A percentile compares a stretch with the other conserved stretches of the same genome.
These are phyloP conservation scores for Poecilus cupreus DNA, from an alignment of 2,888 invertebrate species.

Conservation along the genomic window DNA sequence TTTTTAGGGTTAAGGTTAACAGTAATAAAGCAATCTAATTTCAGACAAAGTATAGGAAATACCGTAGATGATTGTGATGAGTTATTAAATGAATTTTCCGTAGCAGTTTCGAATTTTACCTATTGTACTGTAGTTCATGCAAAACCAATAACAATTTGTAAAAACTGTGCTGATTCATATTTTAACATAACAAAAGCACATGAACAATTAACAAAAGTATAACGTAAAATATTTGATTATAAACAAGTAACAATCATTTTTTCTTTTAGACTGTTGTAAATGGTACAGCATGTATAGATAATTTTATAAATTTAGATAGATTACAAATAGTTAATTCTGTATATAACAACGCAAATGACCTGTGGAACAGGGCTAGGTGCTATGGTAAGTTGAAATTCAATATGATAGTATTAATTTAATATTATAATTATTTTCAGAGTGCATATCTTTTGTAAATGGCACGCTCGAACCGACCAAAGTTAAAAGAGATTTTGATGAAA, in stretches of 20 bases:
- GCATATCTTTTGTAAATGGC: conserved; percentile 74
- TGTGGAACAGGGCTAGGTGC: conserved; percentile 80
- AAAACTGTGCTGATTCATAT: conserved; percentile 76
- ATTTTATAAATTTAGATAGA: conserved; percentile 78
- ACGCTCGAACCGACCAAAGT: conserved; percentile 72
- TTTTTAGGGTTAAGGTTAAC: neutral
- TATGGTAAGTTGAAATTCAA: conserved; percentile 73
- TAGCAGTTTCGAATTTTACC: conserved; percentile 76
- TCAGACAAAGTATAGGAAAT: conserved; percentile 6
- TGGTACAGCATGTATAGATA: conserved; percentile 76
- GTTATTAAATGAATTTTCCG: conserved; percentile 72
- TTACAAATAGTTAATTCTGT: conserved; percentile 77
- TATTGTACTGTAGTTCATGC: conserved; percentile 78
- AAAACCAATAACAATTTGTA: conserved; percentile 78
- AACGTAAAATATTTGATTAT: conserved; percentile 53
- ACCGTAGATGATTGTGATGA: conserved; percentile 8
- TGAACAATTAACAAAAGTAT: conserved; percentile 73
- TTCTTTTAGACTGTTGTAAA: conserved; percentile 69
- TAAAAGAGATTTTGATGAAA: conserved; percentile 73
- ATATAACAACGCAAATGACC: conserved; percentile 74
- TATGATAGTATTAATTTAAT: neutral
- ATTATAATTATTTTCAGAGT: conserved; percentile 71
- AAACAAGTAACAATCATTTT: conserved; percentile 7
- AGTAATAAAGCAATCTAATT: neutral
- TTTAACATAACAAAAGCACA: conserved; percentile 74